Evolutionary conservation across 23 tunicate genomes (phyloP).

Genomic region (Phallusia fumigata): DNA sequence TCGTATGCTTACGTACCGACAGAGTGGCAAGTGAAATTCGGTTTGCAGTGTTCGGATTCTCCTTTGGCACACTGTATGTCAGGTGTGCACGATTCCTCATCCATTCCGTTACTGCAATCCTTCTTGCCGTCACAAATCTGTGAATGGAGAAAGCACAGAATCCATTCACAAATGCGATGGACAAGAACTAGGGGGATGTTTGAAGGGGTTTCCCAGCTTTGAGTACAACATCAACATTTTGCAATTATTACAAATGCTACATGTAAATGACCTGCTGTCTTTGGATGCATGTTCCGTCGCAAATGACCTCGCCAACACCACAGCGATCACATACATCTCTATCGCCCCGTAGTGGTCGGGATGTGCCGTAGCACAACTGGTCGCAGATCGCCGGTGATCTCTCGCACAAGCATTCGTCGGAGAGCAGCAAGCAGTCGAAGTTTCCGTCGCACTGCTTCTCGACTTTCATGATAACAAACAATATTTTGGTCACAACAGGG

Average conservation of each 20-base stretch:
- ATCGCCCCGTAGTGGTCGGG: neutral
- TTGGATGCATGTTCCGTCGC: conserved; percentile 19
- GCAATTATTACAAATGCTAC: too few relatives aligned
- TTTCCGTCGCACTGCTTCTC: conserved; percentile 30
- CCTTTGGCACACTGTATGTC: neutral
- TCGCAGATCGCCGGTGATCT: conserved; percentile 22
- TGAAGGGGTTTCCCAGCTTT: too few relatives aligned
- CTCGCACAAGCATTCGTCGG: conserved; percentile 41
- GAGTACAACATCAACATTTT: too few relatives aligned
- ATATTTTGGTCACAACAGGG: too few relatives aligned
- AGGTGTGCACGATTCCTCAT: neutral
- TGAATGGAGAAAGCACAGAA: too few relatives aligned
- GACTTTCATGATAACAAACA: neutral
- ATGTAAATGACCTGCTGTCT: conserved; percentile 14
- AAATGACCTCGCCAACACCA: conserved; percentile 11
- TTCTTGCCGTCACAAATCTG: conserved; percentile 33
- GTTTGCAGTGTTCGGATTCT: neutral
- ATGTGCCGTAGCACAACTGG: conserved; percentile 8
- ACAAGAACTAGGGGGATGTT: too few relatives aligned
- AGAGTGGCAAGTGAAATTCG: conserved; percentile 5
- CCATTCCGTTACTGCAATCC: conserved; percentile 19
- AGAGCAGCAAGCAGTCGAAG: conserved; percentile 24
- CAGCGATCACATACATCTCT: conserved; percentile 12
- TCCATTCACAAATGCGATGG: too few relatives aligned
- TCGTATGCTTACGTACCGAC: neutral